Evolutionary conservation across 2,888 invertebrate species (phyloP).

Genomic region (Latrodectus hesperus): DNA sequence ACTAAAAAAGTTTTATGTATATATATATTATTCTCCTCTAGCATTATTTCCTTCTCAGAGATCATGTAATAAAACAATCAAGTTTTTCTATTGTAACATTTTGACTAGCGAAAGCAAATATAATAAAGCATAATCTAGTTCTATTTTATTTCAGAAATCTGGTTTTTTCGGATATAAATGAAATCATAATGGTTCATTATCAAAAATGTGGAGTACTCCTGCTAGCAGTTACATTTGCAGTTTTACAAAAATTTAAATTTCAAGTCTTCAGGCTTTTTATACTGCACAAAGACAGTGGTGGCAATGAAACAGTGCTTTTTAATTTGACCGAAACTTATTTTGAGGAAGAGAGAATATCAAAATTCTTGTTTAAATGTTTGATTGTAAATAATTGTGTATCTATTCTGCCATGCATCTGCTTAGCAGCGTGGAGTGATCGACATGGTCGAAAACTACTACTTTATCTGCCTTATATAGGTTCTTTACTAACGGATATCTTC

Average conservation of each 20-base stretch:
- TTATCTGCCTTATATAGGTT: conserved; percentile 30
- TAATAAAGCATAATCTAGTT: too few species aligned
- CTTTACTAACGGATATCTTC: conserved; percentile 15
- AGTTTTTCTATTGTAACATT: too few species aligned
- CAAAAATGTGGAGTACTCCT: conserved; percentile 44
- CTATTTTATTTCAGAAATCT: too few species aligned
- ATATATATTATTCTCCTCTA: too few species aligned
- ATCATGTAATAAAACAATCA: too few species aligned
- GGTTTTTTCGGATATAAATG: not conserved
- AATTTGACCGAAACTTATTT: conserved; percentile 24
- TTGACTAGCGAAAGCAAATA: too few species aligned
- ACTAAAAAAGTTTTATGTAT: too few species aligned
- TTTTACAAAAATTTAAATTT: conserved; percentile 38
- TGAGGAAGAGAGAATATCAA: conserved; percentile 14
- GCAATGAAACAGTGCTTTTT: conserved; percentile 8
- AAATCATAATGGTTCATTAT: conserved; percentile 31
- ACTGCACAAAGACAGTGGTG: conserved; percentile 15
- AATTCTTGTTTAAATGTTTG: conserved; percentile 20
- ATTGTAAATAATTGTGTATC: conserved; percentile 32
- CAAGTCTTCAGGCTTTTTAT: conserved; percentile 43
- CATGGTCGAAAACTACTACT: conserved; percentile 40
- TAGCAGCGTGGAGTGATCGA: conserved; percentile 48
- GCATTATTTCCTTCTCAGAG: too few species aligned
- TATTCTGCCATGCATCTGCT: conserved; percentile 21
- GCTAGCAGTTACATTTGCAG: conserved; percentile 10